phyloP scores from a whole-genome alignment of 2,888 invertebrate genomes.

The Eristalis pertinax region DNA sequence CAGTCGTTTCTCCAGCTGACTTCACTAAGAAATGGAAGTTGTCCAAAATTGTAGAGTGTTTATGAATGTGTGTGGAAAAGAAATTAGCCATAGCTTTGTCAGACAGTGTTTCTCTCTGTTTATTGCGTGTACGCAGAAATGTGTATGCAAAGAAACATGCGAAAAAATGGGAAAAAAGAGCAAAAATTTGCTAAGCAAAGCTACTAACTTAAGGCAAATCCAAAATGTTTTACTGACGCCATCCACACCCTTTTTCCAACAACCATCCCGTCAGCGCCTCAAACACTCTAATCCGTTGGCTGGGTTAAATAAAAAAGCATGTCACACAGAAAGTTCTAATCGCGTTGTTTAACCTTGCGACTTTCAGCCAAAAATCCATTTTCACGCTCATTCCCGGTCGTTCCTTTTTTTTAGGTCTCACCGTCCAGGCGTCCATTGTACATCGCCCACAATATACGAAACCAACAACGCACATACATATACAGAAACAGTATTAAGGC shows the following conservation, averaged over 20 bases:
- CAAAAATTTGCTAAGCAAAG: too few species aligned
- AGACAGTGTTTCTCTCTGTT: too few species aligned
- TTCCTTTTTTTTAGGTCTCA: not conserved
- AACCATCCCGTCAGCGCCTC: too few species aligned
- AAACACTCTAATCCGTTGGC: not conserved
- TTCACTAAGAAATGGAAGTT: not conserved
- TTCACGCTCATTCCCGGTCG: slow-evolving; percentile 21
- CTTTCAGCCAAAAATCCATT: slow-evolving; percentile 36
- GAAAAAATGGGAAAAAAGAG: too few species aligned
- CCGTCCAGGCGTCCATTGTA: slow-evolving; percentile 21
- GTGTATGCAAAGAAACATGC: too few species aligned
- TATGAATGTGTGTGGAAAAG: too few species aligned
- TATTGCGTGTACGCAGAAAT: too few species aligned
- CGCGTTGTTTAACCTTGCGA: slow-evolving; percentile 27
- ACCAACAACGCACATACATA: slow-evolving; percentile 35
- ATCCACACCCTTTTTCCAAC: not conserved
- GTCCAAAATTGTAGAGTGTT: not conserved
- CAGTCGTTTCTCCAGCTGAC: not conserved
- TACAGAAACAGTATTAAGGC: slow-evolving; percentile 39
- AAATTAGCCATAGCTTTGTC: too few species aligned
- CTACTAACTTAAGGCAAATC: not conserved
- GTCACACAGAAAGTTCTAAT: slow-evolving; percentile 3
- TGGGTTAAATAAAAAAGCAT: not conserved
- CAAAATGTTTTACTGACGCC: not conserved
- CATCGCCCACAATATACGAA: slow-evolving; percentile 12